Percentiles rank a stretch among this genome's conserved stretches.
These are phyloP conservation scores for Antheraea mylitta DNA, from an alignment of 1,140 invertebrate genomes.

Conservation along the genomic window DNA sequence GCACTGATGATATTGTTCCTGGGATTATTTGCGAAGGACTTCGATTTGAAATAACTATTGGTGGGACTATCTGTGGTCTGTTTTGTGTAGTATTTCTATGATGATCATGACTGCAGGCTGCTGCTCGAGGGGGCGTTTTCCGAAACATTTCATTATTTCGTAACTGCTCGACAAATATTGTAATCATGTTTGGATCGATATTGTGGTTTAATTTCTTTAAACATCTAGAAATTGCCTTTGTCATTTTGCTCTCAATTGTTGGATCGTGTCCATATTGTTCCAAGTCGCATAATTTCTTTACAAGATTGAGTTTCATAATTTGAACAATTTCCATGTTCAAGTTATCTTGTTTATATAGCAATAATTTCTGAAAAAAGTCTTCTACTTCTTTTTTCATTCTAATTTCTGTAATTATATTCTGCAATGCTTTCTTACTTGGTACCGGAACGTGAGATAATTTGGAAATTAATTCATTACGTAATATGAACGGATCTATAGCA, in stretches of 20 bases:
- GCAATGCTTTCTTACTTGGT: constrained; percentile 25
- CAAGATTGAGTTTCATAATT: constrained; percentile 33
- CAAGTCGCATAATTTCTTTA: constrained; percentile 35
- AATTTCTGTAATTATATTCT: constrained; percentile 42
- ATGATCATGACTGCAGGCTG: not conserved
- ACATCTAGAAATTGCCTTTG: constrained; percentile 32
- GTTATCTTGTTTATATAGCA: constrained; percentile 17
- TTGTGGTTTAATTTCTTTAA: constrained; percentile 31
- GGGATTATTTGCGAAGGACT: not conserved
- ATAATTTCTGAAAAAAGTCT: constrained; percentile 35
- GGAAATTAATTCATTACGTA: constrained; percentile 40
- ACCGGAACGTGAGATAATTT: constrained; percentile 40
- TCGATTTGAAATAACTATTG: not conserved
- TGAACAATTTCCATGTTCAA: constrained; percentile 16
- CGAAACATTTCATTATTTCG: constrained; percentile 28
- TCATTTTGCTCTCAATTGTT: constrained; percentile 34
- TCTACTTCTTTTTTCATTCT: constrained; percentile 38
- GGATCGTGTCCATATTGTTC: constrained; percentile 30
- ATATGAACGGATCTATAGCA: constrained; percentile 27
- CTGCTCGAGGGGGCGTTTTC: constrained; percentile 15
- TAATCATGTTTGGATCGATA: constrained; percentile 24
- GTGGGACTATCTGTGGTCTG: not conserved
- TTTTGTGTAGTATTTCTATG: not conserved
- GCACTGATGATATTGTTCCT: not conserved
- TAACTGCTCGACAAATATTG: constrained; percentile 33